Base-by-base conservation (phyloP, 1,140 invertebrate genomes). In the Planococcus citri region DNA sequence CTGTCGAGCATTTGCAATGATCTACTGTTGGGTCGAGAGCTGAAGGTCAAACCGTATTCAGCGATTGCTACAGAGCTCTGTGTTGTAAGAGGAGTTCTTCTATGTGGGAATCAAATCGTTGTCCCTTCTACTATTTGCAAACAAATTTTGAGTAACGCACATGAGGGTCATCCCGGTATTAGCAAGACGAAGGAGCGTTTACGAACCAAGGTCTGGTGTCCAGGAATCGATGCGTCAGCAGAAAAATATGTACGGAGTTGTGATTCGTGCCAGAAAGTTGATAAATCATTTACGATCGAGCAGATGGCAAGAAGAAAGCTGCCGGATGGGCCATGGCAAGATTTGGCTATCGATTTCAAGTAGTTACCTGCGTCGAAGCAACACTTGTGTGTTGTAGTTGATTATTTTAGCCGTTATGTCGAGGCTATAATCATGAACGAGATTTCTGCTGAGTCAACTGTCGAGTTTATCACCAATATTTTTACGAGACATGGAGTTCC, bases 151-250 rank as follows among this genome's bases (percentile, higher is more conserved):
- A 64, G 75, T 41, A 38, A 74, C 20, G 75, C 74, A 10, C 78
- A 77, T 72, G 76, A 77, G 72, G 74, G 73, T n/a, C 77, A 78
- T 68, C 71, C 73, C n/a, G 76, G 77, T 6, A 74, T 76, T 1
- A 72, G 72, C 21, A 64, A 71, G 64, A 78, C 76, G 70, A 79
- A 78, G 69, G n/a, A n/a, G n/a, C n/a, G n/a, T n/a, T n/a, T n/a
- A n/a, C n/a, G n/a, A n/a, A n/a, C n/a, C n/a, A n/a, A 78, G 72
- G 76, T 79, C 10, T 79, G 79, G 78, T 80, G 75, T 73, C 73
- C 74, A 27, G 64, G 68, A 24, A 77, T 78, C 12, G 75, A 79
- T 67, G 72, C 29, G 20, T 68, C 75, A 37, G 74, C 74, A 8
- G 75, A 80, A 73, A 70, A 74, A n/a, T 71, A 69, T 37, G 71